A percentile compares a stretch with the other conserved stretches of the same genome.
phyloP scores from a whole-genome alignment of 2,113 vertebrate species.

The Antechinus stuartii region DNA sequence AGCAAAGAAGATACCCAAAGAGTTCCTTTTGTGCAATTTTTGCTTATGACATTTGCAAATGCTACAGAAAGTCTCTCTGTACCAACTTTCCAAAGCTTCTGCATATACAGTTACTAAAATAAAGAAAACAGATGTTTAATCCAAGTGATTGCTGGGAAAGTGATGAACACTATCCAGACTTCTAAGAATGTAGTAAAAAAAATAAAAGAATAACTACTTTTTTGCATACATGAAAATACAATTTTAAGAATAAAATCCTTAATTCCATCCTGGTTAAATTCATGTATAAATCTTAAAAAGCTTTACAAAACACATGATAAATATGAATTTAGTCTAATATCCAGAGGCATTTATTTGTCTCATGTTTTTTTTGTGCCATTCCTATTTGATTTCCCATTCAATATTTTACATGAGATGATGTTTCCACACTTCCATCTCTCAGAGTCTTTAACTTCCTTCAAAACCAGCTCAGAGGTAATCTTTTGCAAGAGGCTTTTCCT shows the following conservation, averaged over 20 bases:
- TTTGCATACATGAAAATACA: constrained; percentile 53
- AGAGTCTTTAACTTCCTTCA: background rate
- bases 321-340: constrained; percentile 1
- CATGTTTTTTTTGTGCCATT: background rate
- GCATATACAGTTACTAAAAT: constrained; percentile 76
- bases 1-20: constrained; percentile 67
- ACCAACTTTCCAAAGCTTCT: constrained; percentile 78
- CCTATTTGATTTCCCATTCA: constrained; percentile 37
- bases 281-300: constrained; percentile 33
- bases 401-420: background rate
- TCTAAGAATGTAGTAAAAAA: constrained; percentile 75
- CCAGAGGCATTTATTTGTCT: background rate
- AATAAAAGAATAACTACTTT: constrained; percentile 62
- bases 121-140: constrained; percentile 77
- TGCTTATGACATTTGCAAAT: constrained; percentile 57
- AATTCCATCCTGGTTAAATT: constrained; percentile 57
- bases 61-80: constrained; percentile 69
- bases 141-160: constrained; percentile 79
- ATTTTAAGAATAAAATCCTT: constrained; percentile 59
- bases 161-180: constrained; percentile 72
- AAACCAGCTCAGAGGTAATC: background rate
- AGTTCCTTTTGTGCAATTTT: constrained; percentile 49
- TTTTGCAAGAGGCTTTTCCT: background rate
- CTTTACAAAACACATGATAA: constrained; percentile 14
- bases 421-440: background rate